Evolutionary conservation across 2,113 vertebrate genomes (phyloP), one percentile per base, ranked within the genome.

Genomic region (Tragelaphus imberbis): DNA sequence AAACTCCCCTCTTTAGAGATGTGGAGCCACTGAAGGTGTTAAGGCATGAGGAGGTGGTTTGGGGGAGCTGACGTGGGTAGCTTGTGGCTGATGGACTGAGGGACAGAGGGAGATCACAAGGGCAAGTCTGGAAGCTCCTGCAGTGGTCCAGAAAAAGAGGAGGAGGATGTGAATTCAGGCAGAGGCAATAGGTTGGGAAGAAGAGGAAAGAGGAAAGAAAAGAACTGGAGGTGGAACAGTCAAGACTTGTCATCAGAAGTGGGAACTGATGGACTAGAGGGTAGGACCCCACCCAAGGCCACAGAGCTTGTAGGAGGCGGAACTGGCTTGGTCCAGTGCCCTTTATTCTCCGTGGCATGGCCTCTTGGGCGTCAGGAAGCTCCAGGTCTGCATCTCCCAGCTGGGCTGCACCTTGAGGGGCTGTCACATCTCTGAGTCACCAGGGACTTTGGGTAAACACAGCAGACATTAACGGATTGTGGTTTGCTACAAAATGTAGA

Each of bases 401-500:
- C 85, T 77, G 88, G 58, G 65, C 75, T 92, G 49, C 28, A 44
- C 82, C 85, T 91, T 86, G 13, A 58, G 9, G 6, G 23, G 14
- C 58, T 84, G 19, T 25, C 51, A 15, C 40, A 30, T 82, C 49
- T 59, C 94, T 82, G 95, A 97, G 95, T 94, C 97, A 81, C 49
- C 17, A 3, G 92, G 25, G 65, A 88, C 81, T 77, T 82, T 0
- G 47, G 28, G 33, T 97, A 98, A 98, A 98, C 90, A 96, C 0
- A 58, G 92, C 5, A 61, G 88, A 95, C 25, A 23, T 95, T 77
- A 77, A 63, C 2, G n/a, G 92, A 97, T 87, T 94, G 94, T 81
- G 44, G 92, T 91, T 97, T 96, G 88, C 95, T 94, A 97, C 4
- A 90, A 97, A 85, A 97, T 71, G 90, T 19, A 47, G 93, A 95